Evolutionary conservation across 2,888 invertebrate species (phyloP), one percentile per base, ranked within the genome.

Genomic region (Pachymerium ferrugineum): DNA sequence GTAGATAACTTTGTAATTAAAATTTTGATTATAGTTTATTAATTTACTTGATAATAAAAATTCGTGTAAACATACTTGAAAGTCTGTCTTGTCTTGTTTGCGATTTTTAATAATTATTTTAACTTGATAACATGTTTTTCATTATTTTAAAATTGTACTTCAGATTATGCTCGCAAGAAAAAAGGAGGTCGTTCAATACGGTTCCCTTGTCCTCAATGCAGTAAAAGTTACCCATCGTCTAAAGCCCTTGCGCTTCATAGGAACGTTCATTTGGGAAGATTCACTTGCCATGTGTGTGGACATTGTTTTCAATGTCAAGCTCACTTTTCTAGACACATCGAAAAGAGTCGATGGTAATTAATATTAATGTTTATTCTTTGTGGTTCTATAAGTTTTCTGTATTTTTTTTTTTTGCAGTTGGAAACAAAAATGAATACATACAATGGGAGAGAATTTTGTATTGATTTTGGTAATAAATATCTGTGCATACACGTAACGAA

Each of bases 271-370:
- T 12, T 54, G 5, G 47, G 47, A 28, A 38, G 54, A 12, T 72
- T 72, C 72, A 42, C 42, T 29, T 72, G 72, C 31, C 16, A 12
- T 16, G n/a, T 28, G 25, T 72, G 72, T 25, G 54, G 72, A 42
- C 38, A 42, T 8, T 72, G 72, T 31, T 72, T 38, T 72, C 42
- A 72, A 28, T 47, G 72, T 16, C 42, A 72, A 19, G 72, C 72
- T 28, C 72, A 42, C 47, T 29, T 72, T 1, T 29, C 42, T 28
- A 28, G 47, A 35, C 72, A 72, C 19, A 28, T 22, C 25, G 28
- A 54, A 25, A 22, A 54, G 25, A 22, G 28, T 25, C 54, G 54
- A 54, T 54, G 54, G 54, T 54, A n/a, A 47, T 19, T 19, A 8
- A n/a, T n/a, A 8, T 47, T 16, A 2, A 47, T 42, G 12, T 33